These are phyloP conservation scores for Antigone vipio DNA, from an alignment of 2,113 vertebrate genomes.

Conservation along the genomic window DNA sequence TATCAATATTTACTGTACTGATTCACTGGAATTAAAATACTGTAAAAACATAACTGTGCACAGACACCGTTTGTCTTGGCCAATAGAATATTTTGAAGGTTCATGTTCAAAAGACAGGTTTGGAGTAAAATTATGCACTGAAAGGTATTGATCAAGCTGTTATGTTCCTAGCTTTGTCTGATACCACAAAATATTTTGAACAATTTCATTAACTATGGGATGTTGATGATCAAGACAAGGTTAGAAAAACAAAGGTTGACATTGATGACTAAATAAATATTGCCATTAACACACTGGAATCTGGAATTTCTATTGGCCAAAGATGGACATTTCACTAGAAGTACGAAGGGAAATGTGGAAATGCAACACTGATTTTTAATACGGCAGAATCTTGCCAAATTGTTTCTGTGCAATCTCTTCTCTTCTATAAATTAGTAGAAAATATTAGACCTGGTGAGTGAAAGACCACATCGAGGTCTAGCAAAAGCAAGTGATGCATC, in stretches of 20 bases:
- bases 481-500: neutral
- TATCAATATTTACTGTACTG: slow-evolving; percentile 73
- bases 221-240: neutral
- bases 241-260: slow-evolving; percentile 23
- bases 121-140: slow-evolving; percentile 22
- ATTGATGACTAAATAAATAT: slow-evolving; percentile 40
- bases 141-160: slow-evolving; percentile 30
- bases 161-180: neutral
- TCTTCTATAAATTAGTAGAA: neutral
- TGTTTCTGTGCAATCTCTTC: neutral
- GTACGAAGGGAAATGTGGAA: neutral
- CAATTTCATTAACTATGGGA: neutral
- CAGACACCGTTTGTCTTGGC: slow-evolving; percentile 63
- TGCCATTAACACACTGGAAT: neutral
- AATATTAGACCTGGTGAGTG: neutral
- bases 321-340: neutral
- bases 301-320: neutral
- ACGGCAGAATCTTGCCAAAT: neutral
- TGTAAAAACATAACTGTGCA: slow-evolving; percentile 62
- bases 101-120: slow-evolving; percentile 27
- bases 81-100: slow-evolving; percentile 27
- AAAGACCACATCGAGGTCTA: neutral
- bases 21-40: slow-evolving; percentile 68
- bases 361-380: neutral
- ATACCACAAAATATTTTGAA: neutral